Percentiles rank a stretch among this genome's conserved stretches.
Evolutionary conservation across 2,888 invertebrate genomes (phyloP).

Genomic region (Eupithecia exiguata): DNA sequence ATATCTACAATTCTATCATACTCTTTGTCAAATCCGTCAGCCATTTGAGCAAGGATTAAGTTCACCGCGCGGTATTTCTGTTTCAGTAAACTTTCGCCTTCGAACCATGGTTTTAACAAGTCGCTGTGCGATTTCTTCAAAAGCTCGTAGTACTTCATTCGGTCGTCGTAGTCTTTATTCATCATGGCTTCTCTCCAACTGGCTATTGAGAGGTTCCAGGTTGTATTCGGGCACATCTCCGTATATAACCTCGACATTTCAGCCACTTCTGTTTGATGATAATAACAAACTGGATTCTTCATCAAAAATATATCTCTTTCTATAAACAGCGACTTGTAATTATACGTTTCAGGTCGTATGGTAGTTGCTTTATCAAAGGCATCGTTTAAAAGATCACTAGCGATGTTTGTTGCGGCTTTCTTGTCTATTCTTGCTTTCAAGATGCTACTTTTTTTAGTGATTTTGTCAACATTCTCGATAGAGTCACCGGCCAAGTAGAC

Average conservation of each 20-base stretch:
- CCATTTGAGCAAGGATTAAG: constrained; percentile 59
- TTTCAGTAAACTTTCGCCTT: constrained; percentile 59
- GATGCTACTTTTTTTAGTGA: constrained; percentile 51
- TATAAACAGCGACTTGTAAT: constrained; percentile 68
- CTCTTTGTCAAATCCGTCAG: constrained; percentile 66
- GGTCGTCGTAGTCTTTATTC: constrained; percentile 64
- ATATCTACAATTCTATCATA: constrained; percentile 50
- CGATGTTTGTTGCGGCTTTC: constrained; percentile 56
- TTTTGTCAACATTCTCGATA: constrained; percentile 56
- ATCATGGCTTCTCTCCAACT: constrained; percentile 70
- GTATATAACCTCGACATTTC: constrained; percentile 63
- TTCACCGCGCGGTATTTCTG: constrained; percentile 67
- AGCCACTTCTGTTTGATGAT: constrained; percentile 73
- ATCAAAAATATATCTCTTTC: constrained; percentile 73
- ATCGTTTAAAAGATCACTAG: constrained; percentile 54
- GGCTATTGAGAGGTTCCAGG: constrained; percentile 70
- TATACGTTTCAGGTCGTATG: constrained; percentile 61
- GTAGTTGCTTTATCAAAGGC: constrained; percentile 55
- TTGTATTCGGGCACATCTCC: constrained; percentile 58
- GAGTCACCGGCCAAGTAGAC: constrained; percentile 70
- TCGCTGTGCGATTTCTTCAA: constrained; percentile 61
- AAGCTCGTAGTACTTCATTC: constrained; percentile 67
- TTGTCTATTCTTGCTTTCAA: constrained; percentile 58
- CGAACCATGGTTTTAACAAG: constrained; percentile 69
- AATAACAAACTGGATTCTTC: constrained; percentile 75